Evolutionary conservation across 1,140 invertebrate species (phyloP).

Genomic region (Atopsyche davidsoni): DNA sequence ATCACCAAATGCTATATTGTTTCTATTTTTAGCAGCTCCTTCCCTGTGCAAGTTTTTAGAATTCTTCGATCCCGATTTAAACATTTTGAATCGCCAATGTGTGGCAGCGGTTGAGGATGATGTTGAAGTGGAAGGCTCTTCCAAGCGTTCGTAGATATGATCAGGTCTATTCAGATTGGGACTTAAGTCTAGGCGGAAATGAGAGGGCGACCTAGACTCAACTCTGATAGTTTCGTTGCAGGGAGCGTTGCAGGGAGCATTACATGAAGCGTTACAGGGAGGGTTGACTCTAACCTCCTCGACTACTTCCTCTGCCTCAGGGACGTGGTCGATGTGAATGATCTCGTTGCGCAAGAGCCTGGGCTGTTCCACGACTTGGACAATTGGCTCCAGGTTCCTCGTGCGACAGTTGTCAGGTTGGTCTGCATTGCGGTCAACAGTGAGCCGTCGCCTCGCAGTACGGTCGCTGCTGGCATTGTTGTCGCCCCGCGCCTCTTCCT

Average conservation of each 20-base stretch:
- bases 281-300: constrained; percentile 1
- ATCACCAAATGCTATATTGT: constrained; percentile 16
- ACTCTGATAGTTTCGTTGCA: constrained; percentile 9
- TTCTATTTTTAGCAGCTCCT: constrained; percentile 17
- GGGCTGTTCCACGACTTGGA: background rate
- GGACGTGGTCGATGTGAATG: background rate
- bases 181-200: constrained; percentile 26
- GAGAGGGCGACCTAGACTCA: constrained; percentile 25
- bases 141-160: constrained; percentile 48
- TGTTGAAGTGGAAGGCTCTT: constrained; percentile 35
- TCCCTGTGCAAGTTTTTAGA: constrained; percentile 22
- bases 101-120: constrained; percentile 26
- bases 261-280: background rate
- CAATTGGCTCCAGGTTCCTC: too few species aligned
- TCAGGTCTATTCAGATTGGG: constrained; percentile 28
- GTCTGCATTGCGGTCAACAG: background rate
- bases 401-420: background rate
- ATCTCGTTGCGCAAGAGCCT: background rate
- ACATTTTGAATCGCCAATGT: constrained; percentile 32
- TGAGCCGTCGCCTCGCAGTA: background rate
- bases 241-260: constrained; percentile 20
- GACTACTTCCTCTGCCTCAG: constrained; percentile 9
- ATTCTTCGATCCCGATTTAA: constrained; percentile 27
- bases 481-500: constrained; percentile 9
- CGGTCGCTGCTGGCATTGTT: background rate